Percentiles rank a stretch among this genome's conserved stretches.
These are phyloP conservation scores for Littorina saxatilis DNA, from an alignment of 1,140 invertebrate species.

Conservation along the genomic window DNA sequence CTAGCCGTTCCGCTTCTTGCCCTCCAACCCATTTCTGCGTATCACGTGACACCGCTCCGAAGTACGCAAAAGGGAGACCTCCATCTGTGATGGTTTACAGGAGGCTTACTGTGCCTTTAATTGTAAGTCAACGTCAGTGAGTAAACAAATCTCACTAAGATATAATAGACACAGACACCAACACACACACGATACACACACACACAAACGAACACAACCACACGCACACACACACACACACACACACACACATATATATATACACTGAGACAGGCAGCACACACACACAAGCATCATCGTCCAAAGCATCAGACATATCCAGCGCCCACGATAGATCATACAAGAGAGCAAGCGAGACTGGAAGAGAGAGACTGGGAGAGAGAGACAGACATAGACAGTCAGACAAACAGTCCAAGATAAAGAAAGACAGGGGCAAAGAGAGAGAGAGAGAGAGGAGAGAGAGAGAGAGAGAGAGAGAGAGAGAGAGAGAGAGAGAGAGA, in stretches of 20 bases:
- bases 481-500: slow-evolving; percentile 15
- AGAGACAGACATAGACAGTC: neutral
- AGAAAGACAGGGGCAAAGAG: slow-evolving; percentile 1
- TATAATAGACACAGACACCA: neutral
- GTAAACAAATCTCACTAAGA: no score
- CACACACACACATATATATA: neutral
- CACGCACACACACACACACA: neutral
- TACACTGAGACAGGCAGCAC: neutral
- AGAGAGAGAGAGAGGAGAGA: neutral
- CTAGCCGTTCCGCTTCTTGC: no score
- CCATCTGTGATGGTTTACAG: no score
- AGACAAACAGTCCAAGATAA: neutral
- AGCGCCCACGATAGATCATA: neutral
- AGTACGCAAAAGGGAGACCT: no score
- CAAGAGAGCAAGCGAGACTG: no score
- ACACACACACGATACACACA: no score
- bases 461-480: neutral
- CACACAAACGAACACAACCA: no score
- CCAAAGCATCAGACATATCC: neutral
- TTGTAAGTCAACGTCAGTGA: no score
- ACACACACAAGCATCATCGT: neutral
- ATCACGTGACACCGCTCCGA: no score
- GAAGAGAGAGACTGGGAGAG: neutral
- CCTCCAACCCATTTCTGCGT: no score
- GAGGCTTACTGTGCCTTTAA: no score